Conservation (phyloP, 2,888 invertebrate species). For the Conus canariensis region DNA sequence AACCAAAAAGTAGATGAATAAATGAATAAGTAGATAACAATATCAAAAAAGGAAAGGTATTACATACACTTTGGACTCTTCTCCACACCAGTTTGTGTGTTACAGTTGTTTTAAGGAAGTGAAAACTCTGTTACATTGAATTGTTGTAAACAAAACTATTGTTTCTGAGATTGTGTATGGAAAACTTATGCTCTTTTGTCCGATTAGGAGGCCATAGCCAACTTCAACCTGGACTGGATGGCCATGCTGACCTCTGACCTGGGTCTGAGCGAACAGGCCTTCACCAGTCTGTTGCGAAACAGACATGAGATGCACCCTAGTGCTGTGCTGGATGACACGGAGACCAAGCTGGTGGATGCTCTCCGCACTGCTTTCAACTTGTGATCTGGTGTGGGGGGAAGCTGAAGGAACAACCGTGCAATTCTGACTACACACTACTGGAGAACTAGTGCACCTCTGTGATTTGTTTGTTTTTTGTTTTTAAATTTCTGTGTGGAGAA, state of each 20-base stretch:
- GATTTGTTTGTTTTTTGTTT: too few relatives aligned
- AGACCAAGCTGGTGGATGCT: constrained; percentile 73
- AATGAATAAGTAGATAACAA: too few relatives aligned
- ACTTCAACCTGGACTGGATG: constrained; percentile 68
- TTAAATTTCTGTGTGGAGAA: too few relatives aligned
- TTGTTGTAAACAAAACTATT: too few relatives aligned
- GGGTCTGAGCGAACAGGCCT: constrained; percentile 73
- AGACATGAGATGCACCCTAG: constrained; percentile 76
- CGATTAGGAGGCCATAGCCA: constrained; percentile 62
- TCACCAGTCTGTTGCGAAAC: constrained; percentile 71
- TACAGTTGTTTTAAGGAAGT: background rate
- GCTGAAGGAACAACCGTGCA: background rate
- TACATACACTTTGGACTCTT: too few relatives aligned
- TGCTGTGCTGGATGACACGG: constrained; percentile 71
- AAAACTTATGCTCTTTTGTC: background rate
- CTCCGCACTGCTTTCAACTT: constrained; percentile 66
- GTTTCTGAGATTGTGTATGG: too few relatives aligned
- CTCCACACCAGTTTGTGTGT: too few relatives aligned
- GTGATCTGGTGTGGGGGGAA: background rate
- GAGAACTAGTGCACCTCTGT: too few relatives aligned
- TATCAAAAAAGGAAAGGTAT: too few relatives aligned
- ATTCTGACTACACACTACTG: too few relatives aligned
- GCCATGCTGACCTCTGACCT: constrained; percentile 72
- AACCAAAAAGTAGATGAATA: too few relatives aligned
- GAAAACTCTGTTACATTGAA: background rate